Percentiles rank a stretch among this genome's conserved stretches.
Conservation (phyloP, 2,797 vertebrate genomes). For the Hybognathus amarus region DNA sequence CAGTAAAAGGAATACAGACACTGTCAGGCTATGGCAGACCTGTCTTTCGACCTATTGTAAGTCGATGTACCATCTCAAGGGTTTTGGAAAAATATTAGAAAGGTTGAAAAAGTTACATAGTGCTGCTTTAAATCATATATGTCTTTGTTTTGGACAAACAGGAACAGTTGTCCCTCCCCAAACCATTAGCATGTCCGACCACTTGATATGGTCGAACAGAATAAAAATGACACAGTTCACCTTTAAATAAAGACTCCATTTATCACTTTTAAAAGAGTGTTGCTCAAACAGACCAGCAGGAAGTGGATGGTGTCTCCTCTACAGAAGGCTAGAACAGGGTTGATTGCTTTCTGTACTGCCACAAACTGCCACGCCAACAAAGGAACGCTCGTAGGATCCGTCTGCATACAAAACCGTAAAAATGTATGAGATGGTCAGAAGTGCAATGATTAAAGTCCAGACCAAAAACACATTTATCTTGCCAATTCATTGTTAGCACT, state of each 20-base stretch:
- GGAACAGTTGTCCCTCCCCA: background rate
- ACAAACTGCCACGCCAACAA: constrained; percentile 96
- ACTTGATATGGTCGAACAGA: background rate
- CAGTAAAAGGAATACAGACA: too few relatives aligned
- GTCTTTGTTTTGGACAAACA: background rate
- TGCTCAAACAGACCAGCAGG: constrained; percentile 83
- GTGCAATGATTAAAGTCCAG: background rate
- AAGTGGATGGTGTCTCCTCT: constrained; percentile 94
- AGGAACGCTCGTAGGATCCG: constrained; percentile 93
- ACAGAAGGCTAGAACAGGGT: constrained; percentile 94
- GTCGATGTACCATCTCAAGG: too few relatives aligned
- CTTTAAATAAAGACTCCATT: background rate
- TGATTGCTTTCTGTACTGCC: constrained; percentile 86
- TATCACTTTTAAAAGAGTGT: background rate
- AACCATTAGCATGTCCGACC: background rate
- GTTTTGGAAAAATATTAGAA: too few relatives aligned
- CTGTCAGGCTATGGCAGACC: too few relatives aligned
- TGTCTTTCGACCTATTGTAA: too few relatives aligned
- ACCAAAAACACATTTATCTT: background rate
- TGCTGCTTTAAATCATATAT: background rate
- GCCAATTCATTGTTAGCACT: background rate
- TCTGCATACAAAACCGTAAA: constrained; percentile 70
- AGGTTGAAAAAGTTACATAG: too few relatives aligned
- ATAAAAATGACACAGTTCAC: background rate
- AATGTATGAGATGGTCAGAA: background rate